Base-by-base conservation (phyloP, 2,888 invertebrate genomes). In the Netelia inedita region DNA sequence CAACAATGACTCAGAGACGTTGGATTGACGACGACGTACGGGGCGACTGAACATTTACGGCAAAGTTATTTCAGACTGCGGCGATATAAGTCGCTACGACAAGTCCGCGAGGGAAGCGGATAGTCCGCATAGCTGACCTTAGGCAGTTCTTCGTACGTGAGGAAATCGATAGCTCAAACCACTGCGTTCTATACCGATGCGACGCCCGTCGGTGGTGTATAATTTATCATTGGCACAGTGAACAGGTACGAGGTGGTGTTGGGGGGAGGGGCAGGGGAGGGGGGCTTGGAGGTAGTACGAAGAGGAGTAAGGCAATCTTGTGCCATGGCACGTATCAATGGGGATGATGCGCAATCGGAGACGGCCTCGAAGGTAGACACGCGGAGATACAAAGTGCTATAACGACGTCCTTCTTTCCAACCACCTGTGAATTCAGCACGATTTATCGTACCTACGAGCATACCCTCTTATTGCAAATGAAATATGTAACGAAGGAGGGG, bases 181-280 rank as follows among this genome's bases (percentile, higher is more conserved):
- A 46, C 19, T 16, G 55, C 75, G 61, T 76, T 79, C 59, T 73
- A 19, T 61, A 57, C 55, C 68, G 57, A 63, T 55, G 57, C 41
- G 88, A 69, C 59, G 41, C 66, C 19, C 66, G 43, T 68, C 53
- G 68, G 88, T 87, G 89, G 90, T 89, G 87, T 91, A 92, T 91
- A 91, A 92, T 92, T 92, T 91, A 92, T 92, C 90, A 91, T 89
- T 89, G 90, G 89, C 89, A 88, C 89, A 90, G 16, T 57, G 9
- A 61, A 55, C 21, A 66, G 63, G 88, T 83, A 73, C 87, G 88
- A 87, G 88, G 87, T 85, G n/a, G n/a, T n/a, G n/a, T n/a, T n/a
- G n/a, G n/a, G n/a, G n/a, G n/a, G n/a, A 86, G 87, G 83, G 9
- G 50, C 8, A 53, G n/a, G n/a, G 14, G 53, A n/a, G n/a, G 72